Conservation (phyloP, 2,113 vertebrate genomes). For the Fukomys damarensis region DNA sequence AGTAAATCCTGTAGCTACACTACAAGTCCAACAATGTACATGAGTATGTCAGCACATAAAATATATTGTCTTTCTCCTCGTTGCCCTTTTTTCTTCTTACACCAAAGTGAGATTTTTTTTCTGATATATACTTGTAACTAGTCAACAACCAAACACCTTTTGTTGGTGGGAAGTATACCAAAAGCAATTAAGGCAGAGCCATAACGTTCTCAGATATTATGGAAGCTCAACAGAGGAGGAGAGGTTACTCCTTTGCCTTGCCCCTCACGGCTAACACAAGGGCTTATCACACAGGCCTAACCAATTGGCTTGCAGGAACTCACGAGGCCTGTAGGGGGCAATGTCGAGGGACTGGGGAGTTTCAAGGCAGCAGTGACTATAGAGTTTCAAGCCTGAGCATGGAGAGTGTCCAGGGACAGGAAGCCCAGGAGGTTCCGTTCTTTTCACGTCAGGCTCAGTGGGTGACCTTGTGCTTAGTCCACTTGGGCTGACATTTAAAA, state of each 20-base stretch:
- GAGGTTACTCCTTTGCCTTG: not conserved
- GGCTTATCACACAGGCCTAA: not conserved
- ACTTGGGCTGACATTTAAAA: not conserved
- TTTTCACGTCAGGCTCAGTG: not conserved
- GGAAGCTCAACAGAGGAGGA: not conserved
- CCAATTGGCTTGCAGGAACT: not conserved
- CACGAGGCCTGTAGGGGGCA: not conserved
- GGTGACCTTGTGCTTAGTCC: not conserved
- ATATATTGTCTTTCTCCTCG: constrained; percentile 54
- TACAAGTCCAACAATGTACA: not conserved
- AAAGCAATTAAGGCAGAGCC: not conserved
- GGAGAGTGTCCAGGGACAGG: not conserved
- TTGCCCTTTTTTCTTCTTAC: constrained; percentile 2
- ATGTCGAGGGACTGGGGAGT: not conserved
- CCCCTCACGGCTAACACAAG: not conserved
- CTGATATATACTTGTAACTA: not conserved
- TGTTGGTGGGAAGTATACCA: not conserved
- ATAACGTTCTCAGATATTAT: not conserved
- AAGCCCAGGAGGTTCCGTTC: not conserved
- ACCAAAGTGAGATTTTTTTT: constrained; percentile 39
- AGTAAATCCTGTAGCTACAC: not conserved
- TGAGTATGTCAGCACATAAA: not conserved
- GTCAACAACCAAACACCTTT: not conserved
- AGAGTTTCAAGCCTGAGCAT: not conserved
- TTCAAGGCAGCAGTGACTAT: not conserved